These are phyloP conservation scores for Labrus mixtus DNA, from an alignment of 2,113 vertebrate species.

Conservation along the genomic window DNA sequence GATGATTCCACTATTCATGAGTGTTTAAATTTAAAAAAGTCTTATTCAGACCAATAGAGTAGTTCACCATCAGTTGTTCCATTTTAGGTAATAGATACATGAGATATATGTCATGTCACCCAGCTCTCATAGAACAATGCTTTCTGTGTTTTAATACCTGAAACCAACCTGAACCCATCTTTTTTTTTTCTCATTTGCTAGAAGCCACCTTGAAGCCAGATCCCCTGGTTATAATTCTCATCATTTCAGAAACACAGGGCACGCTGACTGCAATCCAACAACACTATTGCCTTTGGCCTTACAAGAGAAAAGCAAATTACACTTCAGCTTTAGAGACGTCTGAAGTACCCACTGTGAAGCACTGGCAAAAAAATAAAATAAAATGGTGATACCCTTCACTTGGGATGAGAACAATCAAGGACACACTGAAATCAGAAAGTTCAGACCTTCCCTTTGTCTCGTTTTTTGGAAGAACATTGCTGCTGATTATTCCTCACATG, in stretches of 20 bases:
- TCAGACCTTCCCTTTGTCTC: slow-evolving; percentile 14
- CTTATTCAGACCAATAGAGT: too few species aligned
- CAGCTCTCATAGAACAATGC: too few species aligned
- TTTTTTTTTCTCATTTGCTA: not conserved
- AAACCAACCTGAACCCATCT: too few species aligned
- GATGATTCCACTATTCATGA: too few species aligned
- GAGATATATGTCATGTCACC: too few species aligned
- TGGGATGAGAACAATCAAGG: slow-evolving; percentile 37
- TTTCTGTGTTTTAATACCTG: too few species aligned
- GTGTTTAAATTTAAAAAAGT: too few species aligned
- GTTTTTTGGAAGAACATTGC: slow-evolving; percentile 12
- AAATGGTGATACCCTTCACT: slow-evolving; percentile 8
- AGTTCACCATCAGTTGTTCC: too few species aligned
- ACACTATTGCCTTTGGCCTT: slow-evolving; percentile 23
- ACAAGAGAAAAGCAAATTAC: slow-evolving; percentile 41
- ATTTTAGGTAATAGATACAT: too few species aligned
- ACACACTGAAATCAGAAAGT: slow-evolving; percentile 36
- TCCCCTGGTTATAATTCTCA: slow-evolving; percentile 30
- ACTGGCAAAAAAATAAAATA: slow-evolving; percentile 3
- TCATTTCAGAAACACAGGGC: slow-evolving; percentile 31
- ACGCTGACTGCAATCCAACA: slow-evolving; percentile 25
- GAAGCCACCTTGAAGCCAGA: slow-evolving; percentile 4
- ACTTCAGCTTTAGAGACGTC: slow-evolving; percentile 28
- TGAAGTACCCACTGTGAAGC: slow-evolving; percentile 15
- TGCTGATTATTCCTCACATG: slow-evolving; percentile 18